Conservation (phyloP, 37 sponge, comb jelly and placozoan species). For the Crambe crambe region DNA sequence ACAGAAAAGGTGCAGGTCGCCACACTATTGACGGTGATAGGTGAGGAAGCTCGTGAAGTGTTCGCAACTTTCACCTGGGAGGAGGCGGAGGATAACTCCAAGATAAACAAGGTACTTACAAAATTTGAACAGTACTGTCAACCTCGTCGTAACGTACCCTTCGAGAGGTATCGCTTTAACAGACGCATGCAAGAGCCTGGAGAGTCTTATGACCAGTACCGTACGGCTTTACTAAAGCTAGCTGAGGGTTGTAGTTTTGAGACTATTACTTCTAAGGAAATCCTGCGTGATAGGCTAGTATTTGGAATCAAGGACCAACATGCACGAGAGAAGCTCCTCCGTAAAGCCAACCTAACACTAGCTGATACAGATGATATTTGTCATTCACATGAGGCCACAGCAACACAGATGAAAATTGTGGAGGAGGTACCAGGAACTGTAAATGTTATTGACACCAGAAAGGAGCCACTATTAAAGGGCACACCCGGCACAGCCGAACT, state of each 20-base stretch:
- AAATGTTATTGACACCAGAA: background rate
- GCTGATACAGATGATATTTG: slow-evolving; percentile 33
- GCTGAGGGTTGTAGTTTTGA: slow-evolving; percentile 34
- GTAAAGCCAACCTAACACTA: slow-evolving; percentile 5
- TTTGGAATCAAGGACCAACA: slow-evolving; percentile 33
- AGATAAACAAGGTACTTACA: slow-evolving; percentile 26
- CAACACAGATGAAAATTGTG: slow-evolving; percentile 21
- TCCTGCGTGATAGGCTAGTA: slow-evolving; percentile 31
- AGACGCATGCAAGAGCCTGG: slow-evolving; percentile 23
- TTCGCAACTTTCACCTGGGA: slow-evolving; percentile 43
- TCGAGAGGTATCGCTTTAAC: slow-evolving; percentile 47
- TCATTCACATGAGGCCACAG: slow-evolving; percentile 36
- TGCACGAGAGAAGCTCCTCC: slow-evolving; percentile 30
- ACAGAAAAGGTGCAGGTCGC: slow-evolving; percentile 27
- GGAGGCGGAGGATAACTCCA: slow-evolving; percentile 21
- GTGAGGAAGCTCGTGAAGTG: slow-evolving; percentile 48
- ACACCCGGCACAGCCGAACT: background rate
- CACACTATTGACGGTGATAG: slow-evolving; percentile 35
- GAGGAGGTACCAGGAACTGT: background rate
- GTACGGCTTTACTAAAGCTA: slow-evolving; percentile 11
- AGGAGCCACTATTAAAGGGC: background rate
- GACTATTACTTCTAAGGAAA: slow-evolving; percentile 27
- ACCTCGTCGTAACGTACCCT: slow-evolving; percentile 31
- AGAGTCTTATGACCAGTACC: slow-evolving; percentile 45
- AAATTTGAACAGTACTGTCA: slow-evolving; percentile 34